Evolutionary conservation across 2,888 invertebrate genomes (phyloP), one percentile per base, ranked within the genome.

Genomic region (Sinhomidia bicolor): DNA sequence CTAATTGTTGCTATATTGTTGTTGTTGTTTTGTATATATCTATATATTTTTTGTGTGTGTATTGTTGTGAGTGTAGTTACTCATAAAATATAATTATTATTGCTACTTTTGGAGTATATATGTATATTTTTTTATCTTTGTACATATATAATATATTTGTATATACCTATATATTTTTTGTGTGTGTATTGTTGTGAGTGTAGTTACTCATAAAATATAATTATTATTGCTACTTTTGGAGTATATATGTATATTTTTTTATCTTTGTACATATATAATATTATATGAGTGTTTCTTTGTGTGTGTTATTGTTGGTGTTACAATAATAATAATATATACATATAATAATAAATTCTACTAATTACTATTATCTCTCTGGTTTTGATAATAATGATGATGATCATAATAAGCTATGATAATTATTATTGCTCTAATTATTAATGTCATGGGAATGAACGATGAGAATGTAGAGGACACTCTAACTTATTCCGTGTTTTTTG

Each of bases 221-320:
- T 57, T 57, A 23, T 57, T 23, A 20, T 57, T 57, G 47, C 12
- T 47, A 47, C 47, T 47, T 2, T 14, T 47, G 47, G 10, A 57
- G 20, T 57, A 57, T 51, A 44, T 44, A 44, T 12, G n/a, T 44
- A 57, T 20, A 20, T 60, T 3, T 65, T 65, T 65, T 65, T 65
- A 36, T 36, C 65, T 65, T 17, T 65, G 65, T 65, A 26, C 17
- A 23, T 6, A 14, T 26, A 17, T 44, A 41, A 74, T 47, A 65
- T n/a, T n/a, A n/a, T n/a, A 41, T 74, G 74, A 44, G 44, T 74
- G 74, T 74, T 44, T 74, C 23, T 44, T 74, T 74, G 65, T 74
- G 74, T 74, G 74, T 74, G 44, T 74, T 20, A 14, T 74, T 74
- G 41, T 74, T 74, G 23, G 1, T 65, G 32, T 65, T 65, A 36